A percentile compares a stretch with the other conserved stretches of the same genome.
Conservation (phyloP, 2,113 vertebrate genomes). For the Aspidoscelis tigris region DNA sequence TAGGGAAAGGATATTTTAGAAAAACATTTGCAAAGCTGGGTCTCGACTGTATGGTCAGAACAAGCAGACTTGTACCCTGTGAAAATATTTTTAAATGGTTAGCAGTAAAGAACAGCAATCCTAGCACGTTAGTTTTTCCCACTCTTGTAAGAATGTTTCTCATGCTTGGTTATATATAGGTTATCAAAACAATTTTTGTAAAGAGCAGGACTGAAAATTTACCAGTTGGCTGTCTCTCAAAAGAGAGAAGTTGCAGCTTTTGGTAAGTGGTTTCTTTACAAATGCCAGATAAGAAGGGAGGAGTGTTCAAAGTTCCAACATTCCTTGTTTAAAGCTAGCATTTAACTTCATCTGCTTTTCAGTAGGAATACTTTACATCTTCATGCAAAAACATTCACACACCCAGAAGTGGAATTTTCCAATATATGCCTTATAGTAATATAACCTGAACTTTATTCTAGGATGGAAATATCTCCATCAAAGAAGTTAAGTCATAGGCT, state of each 20-base stretch:
- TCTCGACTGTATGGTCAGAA: neutral
- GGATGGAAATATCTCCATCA: conserved; percentile 22
- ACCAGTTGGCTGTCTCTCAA: conserved; percentile 43
- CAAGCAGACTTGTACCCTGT: neutral
- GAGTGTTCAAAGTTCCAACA: conserved; percentile 51
- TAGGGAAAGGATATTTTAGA: neutral
- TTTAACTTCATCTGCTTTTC: conserved; percentile 56
- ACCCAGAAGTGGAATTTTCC: conserved; percentile 48
- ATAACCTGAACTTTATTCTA: conserved; percentile 38
- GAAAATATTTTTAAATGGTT: neutral
- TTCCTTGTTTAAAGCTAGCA: conserved; percentile 43
- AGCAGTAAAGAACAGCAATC: conserved; percentile 21
- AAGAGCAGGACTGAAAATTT: conserved; percentile 47
- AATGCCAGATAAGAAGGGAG: conserved; percentile 34
- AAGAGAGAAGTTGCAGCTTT: conserved; percentile 44
- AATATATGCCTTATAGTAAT: conserved; percentile 28
- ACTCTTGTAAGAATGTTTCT: conserved; percentile 41
- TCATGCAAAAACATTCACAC: conserved; percentile 49
- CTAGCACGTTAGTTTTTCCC: conserved; percentile 31
- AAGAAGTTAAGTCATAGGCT: conserved; percentile 11
- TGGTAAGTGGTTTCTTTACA: conserved; percentile 44
- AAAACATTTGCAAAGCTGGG: neutral
- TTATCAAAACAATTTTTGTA: conserved; percentile 61
- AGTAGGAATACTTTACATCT: conserved; percentile 51
- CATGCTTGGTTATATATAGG: conserved; percentile 28